A percentile compares a stretch with the other conserved stretches of the same genome.
Evolutionary conservation across 2,113 vertebrate species (phyloP).

Genomic region (Tenebrosternarchus preto): DNA sequence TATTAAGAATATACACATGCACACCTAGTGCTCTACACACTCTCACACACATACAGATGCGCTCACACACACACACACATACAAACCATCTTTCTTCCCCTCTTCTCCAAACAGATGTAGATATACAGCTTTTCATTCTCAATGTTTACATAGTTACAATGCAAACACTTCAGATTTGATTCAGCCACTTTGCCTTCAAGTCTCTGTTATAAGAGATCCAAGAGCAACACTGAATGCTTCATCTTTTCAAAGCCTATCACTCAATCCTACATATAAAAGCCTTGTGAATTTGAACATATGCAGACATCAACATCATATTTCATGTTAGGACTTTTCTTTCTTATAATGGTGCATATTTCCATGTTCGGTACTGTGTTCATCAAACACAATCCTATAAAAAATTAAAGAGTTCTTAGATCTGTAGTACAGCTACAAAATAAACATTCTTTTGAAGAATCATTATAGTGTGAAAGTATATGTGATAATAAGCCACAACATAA

Average conservation of each 20-base stretch:
- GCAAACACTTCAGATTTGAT: constrained; percentile 56
- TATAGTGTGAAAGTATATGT: too few relatives aligned
- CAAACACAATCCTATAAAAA: neutral
- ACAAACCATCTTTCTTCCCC: constrained; percentile 16
- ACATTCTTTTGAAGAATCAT: too few relatives aligned
- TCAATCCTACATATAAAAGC: neutral
- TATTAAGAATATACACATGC: neutral
- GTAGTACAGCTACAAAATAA: too few relatives aligned
- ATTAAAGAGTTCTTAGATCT: neutral
- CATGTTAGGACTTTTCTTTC: too few relatives aligned
- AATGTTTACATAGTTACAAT: constrained; percentile 57
- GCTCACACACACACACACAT: constrained; percentile 5
- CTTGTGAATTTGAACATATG: too few relatives aligned
- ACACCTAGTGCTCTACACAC: constrained; percentile 3
- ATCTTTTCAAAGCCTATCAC: constrained; percentile 40
- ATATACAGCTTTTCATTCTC: constrained; percentile 44
- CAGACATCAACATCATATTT: too few relatives aligned
- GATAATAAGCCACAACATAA: too few relatives aligned
- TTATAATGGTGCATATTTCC: too few relatives aligned
- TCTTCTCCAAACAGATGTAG: constrained; percentile 35
- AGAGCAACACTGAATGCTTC: constrained; percentile 39
- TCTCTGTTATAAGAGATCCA: constrained; percentile 36
- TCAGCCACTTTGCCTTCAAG: constrained; percentile 42
- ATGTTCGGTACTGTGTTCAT: too few relatives aligned
- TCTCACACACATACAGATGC: constrained; percentile 17